These are phyloP conservation scores for Rousettus leschenaultii DNA, from an alignment of 2,113 vertebrate genomes.

Conservation along the genomic window DNA sequence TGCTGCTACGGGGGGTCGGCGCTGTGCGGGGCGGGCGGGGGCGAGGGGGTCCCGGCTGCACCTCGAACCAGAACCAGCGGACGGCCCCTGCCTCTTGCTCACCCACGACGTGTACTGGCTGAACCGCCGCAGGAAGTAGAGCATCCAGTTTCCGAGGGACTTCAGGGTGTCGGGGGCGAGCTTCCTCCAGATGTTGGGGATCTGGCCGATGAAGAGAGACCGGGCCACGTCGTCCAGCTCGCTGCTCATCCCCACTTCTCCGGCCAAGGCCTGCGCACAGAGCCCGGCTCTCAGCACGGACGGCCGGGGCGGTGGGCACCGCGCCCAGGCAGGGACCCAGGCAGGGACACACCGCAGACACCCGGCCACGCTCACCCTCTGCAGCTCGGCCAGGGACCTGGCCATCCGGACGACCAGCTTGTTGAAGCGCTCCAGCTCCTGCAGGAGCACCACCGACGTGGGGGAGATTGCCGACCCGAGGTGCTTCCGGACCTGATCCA, in stretches of 20 bases:
- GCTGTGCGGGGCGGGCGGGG: not conserved
- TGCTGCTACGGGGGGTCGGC: too few species aligned
- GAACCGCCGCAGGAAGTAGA: slow-evolving; percentile 89
- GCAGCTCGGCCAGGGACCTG: slow-evolving; percentile 88
- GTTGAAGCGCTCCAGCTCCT: slow-evolving; percentile 95
- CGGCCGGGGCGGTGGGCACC: too few species aligned
- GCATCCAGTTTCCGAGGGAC: slow-evolving; percentile 95
- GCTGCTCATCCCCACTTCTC: slow-evolving; percentile 96
- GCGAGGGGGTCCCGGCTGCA: not conserved
- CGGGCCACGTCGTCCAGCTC: slow-evolving; percentile 93
- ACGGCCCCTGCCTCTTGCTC: not conserved
- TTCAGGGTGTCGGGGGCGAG: slow-evolving; percentile 94
- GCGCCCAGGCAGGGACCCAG: too few species aligned
- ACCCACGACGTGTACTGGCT: slow-evolving; percentile 93
- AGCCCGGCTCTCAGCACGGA: too few species aligned
- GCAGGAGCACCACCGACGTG: slow-evolving; percentile 92
- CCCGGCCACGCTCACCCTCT: slow-evolving; percentile 80
- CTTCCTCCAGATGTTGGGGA: slow-evolving; percentile 93
- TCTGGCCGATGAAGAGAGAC: slow-evolving; percentile 91
- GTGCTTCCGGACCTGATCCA: slow-evolving; percentile 87
- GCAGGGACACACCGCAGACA: too few species aligned
- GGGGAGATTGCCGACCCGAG: slow-evolving; percentile 84
- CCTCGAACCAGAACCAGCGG: too few species aligned
- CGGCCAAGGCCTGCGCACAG: slow-evolving; percentile 89
- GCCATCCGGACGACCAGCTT: slow-evolving; percentile 88